Percentiles rank a stretch among this genome's conserved stretches.
Evolutionary conservation across 2,797 vertebrate genomes (phyloP).

Genomic region (Orientallactaga sibirica): DNA sequence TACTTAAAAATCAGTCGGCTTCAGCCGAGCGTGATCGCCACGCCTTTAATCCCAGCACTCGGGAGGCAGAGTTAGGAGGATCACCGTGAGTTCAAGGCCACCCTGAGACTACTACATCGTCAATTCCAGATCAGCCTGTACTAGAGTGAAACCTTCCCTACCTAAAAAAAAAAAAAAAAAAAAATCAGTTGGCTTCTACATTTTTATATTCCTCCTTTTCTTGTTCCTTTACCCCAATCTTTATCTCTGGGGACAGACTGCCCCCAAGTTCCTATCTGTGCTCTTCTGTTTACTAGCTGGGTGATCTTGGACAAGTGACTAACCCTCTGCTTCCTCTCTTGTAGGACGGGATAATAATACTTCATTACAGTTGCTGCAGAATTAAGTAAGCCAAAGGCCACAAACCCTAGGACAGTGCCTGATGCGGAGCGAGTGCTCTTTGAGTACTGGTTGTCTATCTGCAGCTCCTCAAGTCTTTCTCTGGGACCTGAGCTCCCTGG

Average conservation of each 20-base stretch:
- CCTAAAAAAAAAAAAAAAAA: too few relatives aligned
- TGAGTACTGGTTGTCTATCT: not conserved
- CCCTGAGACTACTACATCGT: too few relatives aligned
- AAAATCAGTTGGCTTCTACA: not conserved
- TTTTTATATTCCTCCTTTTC: not conserved
- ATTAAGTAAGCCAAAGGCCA: not conserved
- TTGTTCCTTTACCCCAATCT: not conserved
- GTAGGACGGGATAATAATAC: constrained; percentile 32
- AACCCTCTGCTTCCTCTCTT: constrained; percentile 40
- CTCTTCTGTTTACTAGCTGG: not conserved
- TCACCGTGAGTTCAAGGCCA: too few relatives aligned
- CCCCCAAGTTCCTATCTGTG: not conserved
- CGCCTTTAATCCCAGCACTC: too few relatives aligned
- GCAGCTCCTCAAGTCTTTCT: not conserved
- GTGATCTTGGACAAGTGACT: constrained; percentile 12
- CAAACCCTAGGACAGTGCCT: not conserved
- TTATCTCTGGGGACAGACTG: not conserved
- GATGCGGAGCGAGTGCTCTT: not conserved
- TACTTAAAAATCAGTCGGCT: not conserved
- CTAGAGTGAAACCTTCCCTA: too few relatives aligned
- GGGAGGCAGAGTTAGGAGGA: too few relatives aligned
- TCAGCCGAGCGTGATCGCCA: not conserved
- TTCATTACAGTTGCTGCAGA: not conserved
- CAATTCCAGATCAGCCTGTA: too few relatives aligned
- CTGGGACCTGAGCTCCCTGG: not conserved